Percentiles rank a stretch among this genome's conserved stretches.
Evolutionary conservation across 2,888 invertebrate genomes (phyloP).

Genomic region (Orthonychiurus folsomi): DNA sequence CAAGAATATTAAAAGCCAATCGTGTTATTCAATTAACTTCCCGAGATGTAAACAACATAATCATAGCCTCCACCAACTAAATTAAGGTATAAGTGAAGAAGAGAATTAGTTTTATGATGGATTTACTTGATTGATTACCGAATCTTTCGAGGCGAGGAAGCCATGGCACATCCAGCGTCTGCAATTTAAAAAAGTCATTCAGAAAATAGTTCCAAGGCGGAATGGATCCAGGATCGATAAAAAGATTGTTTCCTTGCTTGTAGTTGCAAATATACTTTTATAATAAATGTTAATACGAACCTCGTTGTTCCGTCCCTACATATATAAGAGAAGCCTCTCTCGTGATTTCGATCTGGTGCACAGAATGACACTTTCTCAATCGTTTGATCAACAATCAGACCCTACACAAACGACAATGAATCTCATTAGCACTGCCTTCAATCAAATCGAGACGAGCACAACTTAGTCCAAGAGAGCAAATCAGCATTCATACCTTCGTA

Average conservation of each 20-base stretch:
- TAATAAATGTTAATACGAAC: no score
- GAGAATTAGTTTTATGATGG: neutral
- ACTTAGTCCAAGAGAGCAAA: no score
- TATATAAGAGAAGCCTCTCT: slow-evolving; percentile 96
- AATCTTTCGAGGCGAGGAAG: slow-evolving; percentile 88
- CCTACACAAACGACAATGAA: slow-evolving; percentile 44
- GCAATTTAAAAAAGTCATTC: no score
- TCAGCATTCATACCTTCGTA: slow-evolving; percentile 72
- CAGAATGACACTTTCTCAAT: slow-evolving; percentile 99
- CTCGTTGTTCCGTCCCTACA: slow-evolving; percentile 96
- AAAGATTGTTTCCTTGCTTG: no score
- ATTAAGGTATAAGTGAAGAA: no score
- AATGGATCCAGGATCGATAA: no score
- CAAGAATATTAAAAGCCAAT: no score
- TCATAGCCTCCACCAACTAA: slow-evolving; percentile 6
- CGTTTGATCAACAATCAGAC: slow-evolving; percentile 96
- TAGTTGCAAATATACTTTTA: no score
- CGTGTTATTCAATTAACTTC: no score
- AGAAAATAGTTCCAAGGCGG: no score
- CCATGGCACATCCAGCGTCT: slow-evolving; percentile 99
- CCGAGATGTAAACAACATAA: neutral
- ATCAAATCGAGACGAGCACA: no score
- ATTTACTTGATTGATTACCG: slow-evolving; percentile 50
- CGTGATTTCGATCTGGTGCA: slow-evolving; percentile 95
- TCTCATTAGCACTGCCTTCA: neutral